Percentiles rank a stretch among this genome's conserved stretches.
Evolutionary conservation across 2,797 vertebrate genomes (phyloP).

Genomic region (Acestrorhynchus altus): DNA sequence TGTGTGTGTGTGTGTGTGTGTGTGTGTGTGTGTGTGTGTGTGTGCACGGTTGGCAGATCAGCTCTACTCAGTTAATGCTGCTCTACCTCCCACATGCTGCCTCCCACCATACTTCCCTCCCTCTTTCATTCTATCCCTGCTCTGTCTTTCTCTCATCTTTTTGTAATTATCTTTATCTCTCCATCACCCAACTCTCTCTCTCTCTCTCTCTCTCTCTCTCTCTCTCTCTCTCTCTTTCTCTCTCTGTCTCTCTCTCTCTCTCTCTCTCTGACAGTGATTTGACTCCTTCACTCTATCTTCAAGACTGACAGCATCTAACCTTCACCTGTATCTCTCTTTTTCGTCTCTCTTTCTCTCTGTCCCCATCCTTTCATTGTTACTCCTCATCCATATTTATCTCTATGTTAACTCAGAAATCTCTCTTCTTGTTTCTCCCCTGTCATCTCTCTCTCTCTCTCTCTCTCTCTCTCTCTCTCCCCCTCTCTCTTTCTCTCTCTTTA

Average conservation of each 20-base stretch:
- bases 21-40: conserved; percentile 2
- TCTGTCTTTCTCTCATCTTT: background rate
- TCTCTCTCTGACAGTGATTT: conserved; percentile 15
- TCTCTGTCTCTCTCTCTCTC: conserved; percentile 2
- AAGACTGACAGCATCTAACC: conserved; percentile 3
- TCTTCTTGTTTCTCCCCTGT: conserved; percentile 10
- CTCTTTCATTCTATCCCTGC: background rate
- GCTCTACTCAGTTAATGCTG: conserved; percentile 42
- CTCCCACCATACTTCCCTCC: background rate
- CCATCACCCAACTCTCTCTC: conserved; percentile 2
- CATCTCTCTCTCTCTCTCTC: background rate
- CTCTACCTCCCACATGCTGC: conserved; percentile 22
- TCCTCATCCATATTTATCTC: conserved; percentile 43
- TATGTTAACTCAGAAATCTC: background rate
- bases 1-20: background rate
- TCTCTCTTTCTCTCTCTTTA: conserved; percentile 26
- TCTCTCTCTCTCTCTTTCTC: background rate
- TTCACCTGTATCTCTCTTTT: background rate
- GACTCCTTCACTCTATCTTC: conserved; percentile 17
- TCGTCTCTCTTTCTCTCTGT: conserved; percentile 1
- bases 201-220: background rate
- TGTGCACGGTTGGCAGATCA: conserved; percentile 36
- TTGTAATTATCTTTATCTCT: background rate
- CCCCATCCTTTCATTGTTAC: conserved; percentile 3
- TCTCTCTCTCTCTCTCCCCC: conserved; percentile 2